Percentiles rank a stretch among this genome's conserved stretches.
These are phyloP conservation scores for Pitangus sulphuratus DNA, from an alignment of 2,797 vertebrate species.

Conservation along the genomic window DNA sequence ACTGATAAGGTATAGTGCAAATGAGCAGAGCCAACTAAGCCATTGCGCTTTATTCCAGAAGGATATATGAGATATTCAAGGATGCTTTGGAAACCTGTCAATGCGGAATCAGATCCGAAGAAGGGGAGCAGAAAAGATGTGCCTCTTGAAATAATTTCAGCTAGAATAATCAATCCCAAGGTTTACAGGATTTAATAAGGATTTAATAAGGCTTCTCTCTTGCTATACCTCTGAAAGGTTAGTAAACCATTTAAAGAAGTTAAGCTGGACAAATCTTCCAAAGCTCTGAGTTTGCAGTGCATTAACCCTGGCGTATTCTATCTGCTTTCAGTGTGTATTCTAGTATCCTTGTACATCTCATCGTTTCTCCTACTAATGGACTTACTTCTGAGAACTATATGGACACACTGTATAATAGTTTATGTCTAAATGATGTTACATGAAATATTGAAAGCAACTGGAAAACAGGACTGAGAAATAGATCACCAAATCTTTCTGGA, in stretches of 20 bases:
- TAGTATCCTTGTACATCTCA: not conserved
- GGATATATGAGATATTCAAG: not conserved
- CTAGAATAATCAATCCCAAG: not conserved
- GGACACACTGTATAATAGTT: not conserved
- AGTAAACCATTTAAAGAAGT: constrained; percentile 17
- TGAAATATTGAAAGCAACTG: not conserved
- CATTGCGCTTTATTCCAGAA: not conserved
- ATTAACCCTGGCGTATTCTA: not conserved
- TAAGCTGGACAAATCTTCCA: constrained; percentile 31
- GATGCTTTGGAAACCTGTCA: not conserved
- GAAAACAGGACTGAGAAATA: not conserved
- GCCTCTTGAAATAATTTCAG: not conserved
- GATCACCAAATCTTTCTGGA: not conserved
- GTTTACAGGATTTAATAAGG: constrained; percentile 35
- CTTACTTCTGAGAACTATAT: not conserved
- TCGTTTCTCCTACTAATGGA: not conserved
- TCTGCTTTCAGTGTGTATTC: not conserved
- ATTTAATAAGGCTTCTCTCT: not conserved
- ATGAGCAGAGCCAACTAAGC: not conserved
- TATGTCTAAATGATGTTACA: not conserved
- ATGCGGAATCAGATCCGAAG: not conserved
- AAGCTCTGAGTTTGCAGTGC: not conserved
- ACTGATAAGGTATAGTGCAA: not conserved
- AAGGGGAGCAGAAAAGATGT: not conserved
- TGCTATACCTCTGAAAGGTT: not conserved